Evolutionary conservation across 2,113 vertebrate genomes (phyloP).

Genomic region (Grus americana): DNA sequence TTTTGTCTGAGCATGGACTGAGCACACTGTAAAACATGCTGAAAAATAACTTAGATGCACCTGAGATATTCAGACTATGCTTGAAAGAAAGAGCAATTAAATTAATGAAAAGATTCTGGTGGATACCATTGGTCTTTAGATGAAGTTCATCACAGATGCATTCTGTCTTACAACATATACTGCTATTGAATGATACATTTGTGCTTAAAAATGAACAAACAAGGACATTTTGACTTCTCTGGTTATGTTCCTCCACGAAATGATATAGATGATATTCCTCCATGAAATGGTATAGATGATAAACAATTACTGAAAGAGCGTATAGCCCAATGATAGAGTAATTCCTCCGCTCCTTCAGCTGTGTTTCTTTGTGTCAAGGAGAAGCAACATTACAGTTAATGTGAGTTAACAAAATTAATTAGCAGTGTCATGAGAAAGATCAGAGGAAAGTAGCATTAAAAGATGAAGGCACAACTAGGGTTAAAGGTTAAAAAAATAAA

Average conservation of each 20-base stretch:
- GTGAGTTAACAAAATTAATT: not conserved
- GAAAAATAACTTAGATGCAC: not conserved
- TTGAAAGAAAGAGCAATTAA: not conserved
- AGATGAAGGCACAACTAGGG: not conserved
- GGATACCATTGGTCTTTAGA: not conserved
- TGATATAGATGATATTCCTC: not conserved
- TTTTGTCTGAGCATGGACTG: not conserved
- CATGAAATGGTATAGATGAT: not conserved
- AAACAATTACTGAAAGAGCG: not conserved
- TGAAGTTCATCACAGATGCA: not conserved
- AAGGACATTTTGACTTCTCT: not conserved
- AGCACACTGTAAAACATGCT: not conserved
- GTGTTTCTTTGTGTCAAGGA: not conserved
- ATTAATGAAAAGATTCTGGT: not conserved
- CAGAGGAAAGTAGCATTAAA: not conserved
- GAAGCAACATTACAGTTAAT: not conserved
- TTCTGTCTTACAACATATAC: not conserved
- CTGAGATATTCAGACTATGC: not conserved
- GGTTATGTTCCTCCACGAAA: not conserved
- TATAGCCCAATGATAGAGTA: not conserved
- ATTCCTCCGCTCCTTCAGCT: not conserved
- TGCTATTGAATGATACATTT: not conserved
- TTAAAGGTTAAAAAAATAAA: constrained; percentile 8
- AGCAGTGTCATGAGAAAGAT: not conserved
- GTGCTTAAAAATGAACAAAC: not conserved